Evolutionary conservation across 1,140 invertebrate genomes (phyloP).

Genomic region (Temnothorax curvispinosus): DNA sequence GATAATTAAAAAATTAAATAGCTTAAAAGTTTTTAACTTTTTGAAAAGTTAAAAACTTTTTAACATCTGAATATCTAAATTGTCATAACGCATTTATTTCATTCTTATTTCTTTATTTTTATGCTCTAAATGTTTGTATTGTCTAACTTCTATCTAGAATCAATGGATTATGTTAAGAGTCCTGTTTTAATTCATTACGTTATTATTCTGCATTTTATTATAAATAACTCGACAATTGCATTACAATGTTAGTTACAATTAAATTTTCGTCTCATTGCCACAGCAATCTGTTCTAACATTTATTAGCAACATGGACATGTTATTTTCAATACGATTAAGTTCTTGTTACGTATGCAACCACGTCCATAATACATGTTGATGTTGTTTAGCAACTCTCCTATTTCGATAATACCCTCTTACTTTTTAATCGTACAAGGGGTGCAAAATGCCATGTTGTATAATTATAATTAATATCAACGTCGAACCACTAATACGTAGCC

Average conservation of each 20-base stretch:
- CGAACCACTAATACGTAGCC: constrained; percentile 80
- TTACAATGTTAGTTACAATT: neutral
- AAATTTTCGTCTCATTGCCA: neutral
- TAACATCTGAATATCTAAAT: neutral
- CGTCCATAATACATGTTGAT: neutral
- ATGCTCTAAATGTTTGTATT: neutral
- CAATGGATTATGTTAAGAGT: neutral
- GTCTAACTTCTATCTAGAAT: neutral
- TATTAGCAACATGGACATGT: constrained; percentile 22
- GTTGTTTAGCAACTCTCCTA: constrained; percentile 9
- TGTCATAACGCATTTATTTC: neutral
- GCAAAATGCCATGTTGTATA: constrained; percentile 53
- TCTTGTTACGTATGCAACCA: neutral
- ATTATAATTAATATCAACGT: constrained; percentile 77
- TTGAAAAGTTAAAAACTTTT: neutral
- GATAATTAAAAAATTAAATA: neutral
- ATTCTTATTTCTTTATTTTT: neutral
- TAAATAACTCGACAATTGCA: neutral
- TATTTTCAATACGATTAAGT: constrained; percentile 32
- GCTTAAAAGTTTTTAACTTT: neutral
- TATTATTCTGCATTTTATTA: neutral
- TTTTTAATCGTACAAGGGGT: constrained; percentile 20
- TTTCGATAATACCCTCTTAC: constrained; percentile 8
- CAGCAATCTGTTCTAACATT: neutral
- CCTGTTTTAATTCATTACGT: neutral